A percentile compares a stretch with the other conserved stretches of the same genome.
Evolutionary conservation across 2,888 invertebrate genomes (phyloP).

Genomic region (Agrochola litura): DNA sequence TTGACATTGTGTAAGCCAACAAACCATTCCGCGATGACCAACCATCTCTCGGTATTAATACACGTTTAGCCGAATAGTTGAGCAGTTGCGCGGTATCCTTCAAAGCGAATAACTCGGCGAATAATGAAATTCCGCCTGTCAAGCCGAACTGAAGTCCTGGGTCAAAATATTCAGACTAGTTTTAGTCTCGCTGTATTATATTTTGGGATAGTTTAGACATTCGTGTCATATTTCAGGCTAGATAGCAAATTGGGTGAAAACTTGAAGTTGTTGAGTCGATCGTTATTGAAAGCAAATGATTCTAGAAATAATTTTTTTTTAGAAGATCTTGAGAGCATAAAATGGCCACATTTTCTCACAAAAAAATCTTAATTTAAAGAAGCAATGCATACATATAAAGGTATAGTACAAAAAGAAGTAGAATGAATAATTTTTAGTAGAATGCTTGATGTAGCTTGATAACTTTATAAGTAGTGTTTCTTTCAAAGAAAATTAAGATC

Average conservation of each 20-base stretch:
- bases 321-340: not conserved
- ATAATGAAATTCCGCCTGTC: slow-evolving; percentile 65
- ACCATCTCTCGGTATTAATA: slow-evolving; percentile 27
- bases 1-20: not conserved
- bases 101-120: slow-evolving; percentile 49
- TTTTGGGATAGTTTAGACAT: slow-evolving; percentile 28
- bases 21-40: not conserved
- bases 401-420: not conserved
- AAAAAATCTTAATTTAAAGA: no score
- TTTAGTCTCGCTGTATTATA: slow-evolving; percentile 21
- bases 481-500: not conserved
- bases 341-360: not conserved
- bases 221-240: not conserved
- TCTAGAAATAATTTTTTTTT: not conserved
- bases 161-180: slow-evolving; percentile 40
- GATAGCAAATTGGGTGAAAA: not conserved
- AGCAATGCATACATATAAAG: not conserved
- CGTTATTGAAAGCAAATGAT: not conserved
- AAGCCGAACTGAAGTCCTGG: slow-evolving; percentile 22
- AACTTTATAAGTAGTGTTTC: no score
- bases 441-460: not conserved
- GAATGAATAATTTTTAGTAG: not conserved
- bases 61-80: slow-evolving; percentile 51
- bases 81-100: slow-evolving; percentile 26
- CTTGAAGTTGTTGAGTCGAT: not conserved